Evolutionary conservation across 2,888 invertebrate species (phyloP).

Genomic region (Coenonympha glycerion): DNA sequence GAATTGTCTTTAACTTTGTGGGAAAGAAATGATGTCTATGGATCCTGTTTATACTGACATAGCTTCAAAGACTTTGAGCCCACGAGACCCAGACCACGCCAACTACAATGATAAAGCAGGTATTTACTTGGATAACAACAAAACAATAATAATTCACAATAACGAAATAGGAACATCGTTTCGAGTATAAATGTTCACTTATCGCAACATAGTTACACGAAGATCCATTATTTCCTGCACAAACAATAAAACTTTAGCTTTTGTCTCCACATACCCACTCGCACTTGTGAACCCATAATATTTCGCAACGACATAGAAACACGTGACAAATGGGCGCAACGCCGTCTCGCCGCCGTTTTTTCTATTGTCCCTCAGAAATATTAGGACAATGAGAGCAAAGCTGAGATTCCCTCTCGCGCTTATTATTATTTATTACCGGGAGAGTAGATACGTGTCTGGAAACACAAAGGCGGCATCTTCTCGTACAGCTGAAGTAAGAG

Average conservation of each 20-base stretch:
- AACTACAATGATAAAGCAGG: no score
- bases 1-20: no score
- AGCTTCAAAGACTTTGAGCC: no score
- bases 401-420: slow-evolving; percentile 7
- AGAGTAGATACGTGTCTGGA: neutral
- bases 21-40: no score
- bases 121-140: no score
- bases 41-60: no score
- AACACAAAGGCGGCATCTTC: slow-evolving; percentile 4
- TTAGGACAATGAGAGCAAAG: slow-evolving; percentile 13
- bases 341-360: slow-evolving; percentile 20
- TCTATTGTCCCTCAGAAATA: slow-evolving; percentile 24
- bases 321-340: slow-evolving; percentile 25
- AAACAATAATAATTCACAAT: no score
- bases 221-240: no score
- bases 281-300: slow-evolving; percentile 12
- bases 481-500: neutral
- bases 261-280: neutral
- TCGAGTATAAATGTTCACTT: no score
- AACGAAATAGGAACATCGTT: no score
- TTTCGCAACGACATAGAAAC: slow-evolving; percentile 18
- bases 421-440: slow-evolving; percentile 14
- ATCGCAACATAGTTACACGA: no score
- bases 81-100: no score
- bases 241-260: neutral